Conservation (phyloP, 2,113 vertebrate genomes). For the Carassius carassius region DNA sequence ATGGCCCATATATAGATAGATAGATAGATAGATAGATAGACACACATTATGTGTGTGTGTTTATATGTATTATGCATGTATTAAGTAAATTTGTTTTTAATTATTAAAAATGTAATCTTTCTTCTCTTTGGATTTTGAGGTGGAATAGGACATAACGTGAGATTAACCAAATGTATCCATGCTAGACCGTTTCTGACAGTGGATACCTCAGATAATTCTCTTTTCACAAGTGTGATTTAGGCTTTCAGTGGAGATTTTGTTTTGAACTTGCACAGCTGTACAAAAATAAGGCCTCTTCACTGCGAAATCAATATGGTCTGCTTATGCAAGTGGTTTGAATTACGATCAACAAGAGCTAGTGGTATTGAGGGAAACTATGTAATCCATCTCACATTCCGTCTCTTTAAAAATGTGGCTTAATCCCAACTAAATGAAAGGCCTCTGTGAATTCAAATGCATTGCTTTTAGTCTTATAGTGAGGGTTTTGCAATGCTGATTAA, state of each 20-base stretch:
- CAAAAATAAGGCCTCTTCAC: slow-evolving; percentile 1
- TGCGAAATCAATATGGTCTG: background rate
- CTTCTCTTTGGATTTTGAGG: background rate
- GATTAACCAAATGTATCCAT: background rate
- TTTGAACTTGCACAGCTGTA: slow-evolving; percentile 13
- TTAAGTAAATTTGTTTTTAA: too few species aligned
- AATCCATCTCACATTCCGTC: background rate
- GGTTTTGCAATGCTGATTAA: background rate
- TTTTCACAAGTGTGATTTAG: background rate
- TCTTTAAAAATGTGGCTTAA: background rate
- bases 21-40: too few species aligned
- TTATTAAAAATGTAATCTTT: background rate
- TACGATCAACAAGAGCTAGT: slow-evolving; percentile 9
- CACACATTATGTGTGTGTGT: too few species aligned
- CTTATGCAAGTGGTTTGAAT: background rate
- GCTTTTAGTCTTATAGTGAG: background rate
- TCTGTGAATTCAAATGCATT: background rate
- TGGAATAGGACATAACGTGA: background rate
- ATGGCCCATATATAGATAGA: too few species aligned
- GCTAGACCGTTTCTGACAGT: background rate
- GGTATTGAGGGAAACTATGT: background rate
- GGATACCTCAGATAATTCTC: slow-evolving; percentile 12
- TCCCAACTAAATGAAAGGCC: slow-evolving; percentile 4
- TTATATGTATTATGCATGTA: too few species aligned
- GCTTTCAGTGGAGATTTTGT: background rate